A percentile compares a stretch with the other conserved stretches of the same genome.
These are phyloP conservation scores for Misgurnus mizolepis DNA, from an alignment of 2,113 vertebrate genomes.

Conservation along the genomic window DNA sequence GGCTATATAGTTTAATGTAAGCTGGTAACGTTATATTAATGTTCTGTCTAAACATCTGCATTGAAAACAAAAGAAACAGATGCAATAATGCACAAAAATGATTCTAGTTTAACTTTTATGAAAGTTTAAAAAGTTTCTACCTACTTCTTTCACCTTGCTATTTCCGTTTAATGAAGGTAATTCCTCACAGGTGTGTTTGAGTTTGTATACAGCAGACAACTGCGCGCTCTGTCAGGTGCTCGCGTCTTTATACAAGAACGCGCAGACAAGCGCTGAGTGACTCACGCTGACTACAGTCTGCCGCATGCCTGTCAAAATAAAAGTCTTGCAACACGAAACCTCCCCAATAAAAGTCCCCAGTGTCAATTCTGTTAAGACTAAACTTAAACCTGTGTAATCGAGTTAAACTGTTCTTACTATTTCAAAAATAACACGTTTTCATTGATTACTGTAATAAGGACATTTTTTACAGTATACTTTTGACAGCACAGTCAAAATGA, in stretches of 20 bases:
- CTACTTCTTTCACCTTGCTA: conserved; percentile 51
- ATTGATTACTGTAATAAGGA: not conserved
- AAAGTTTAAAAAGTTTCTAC: conserved; percentile 55
- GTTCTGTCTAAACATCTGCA: conserved; percentile 3
- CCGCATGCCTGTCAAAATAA: conserved; percentile 67
- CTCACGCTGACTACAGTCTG: conserved; percentile 64
- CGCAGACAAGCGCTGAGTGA: conserved; percentile 69
- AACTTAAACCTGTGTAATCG: no score
- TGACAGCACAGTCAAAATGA: not conserved
- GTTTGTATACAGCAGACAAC: not conserved
- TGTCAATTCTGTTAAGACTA: not conserved
- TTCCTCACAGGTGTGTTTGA: conserved; percentile 58
- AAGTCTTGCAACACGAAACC: conserved; percentile 40
- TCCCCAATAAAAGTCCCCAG: conserved; percentile 63
- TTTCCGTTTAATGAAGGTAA: conserved; percentile 38
- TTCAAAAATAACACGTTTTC: not conserved
- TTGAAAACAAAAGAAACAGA: not conserved
- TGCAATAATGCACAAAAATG: not conserved
- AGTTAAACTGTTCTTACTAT: no score
- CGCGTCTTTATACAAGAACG: conserved; percentile 65
- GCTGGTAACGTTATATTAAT: not conserved
- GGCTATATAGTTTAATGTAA: not conserved
- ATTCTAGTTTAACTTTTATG: not conserved
- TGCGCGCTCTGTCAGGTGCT: conserved; percentile 60
- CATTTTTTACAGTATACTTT: not conserved